Conservation (phyloP, 2,113 vertebrate genomes). For the Panurus biarmicus region DNA sequence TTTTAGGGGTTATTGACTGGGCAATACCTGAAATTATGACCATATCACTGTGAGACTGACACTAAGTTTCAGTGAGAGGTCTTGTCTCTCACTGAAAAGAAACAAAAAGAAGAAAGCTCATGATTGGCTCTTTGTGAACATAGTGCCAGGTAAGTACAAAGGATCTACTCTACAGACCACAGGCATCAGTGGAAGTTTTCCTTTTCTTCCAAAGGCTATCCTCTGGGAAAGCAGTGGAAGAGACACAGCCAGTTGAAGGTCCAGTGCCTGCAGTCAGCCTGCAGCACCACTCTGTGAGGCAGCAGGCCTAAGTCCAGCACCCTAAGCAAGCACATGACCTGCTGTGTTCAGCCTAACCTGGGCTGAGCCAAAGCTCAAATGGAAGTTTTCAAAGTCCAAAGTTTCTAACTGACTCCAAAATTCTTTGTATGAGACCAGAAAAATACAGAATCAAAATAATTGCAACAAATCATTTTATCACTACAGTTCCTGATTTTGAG, state of each 20-base stretch:
- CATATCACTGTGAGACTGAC: neutral
- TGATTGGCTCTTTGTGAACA: accelerated
- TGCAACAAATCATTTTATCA: neutral
- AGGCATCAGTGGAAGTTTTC: neutral
- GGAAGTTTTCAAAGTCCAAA: neutral
- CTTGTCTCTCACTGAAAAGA: neutral
- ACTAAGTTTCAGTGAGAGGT: neutral
- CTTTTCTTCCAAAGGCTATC: neutral
- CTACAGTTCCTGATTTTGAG: neutral
- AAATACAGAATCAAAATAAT: neutral
- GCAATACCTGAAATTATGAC: neutral
- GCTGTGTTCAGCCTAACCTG: neutral
- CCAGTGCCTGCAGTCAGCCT: neutral
- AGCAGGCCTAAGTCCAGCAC: neutral
- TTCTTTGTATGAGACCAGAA: neutral
- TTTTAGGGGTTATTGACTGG: neutral
- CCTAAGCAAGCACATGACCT: neutral
- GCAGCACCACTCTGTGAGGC: neutral
- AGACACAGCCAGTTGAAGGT: neutral
- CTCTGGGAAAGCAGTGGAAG: neutral
- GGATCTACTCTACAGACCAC: neutral
- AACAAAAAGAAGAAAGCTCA: neutral
- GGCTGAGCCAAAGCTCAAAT: neutral
- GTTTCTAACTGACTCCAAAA: neutral
- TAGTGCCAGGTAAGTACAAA: neutral